Base-by-base conservation (phyloP, 2,888 invertebrate species). In the Caenorhabditis sp. region DNA sequence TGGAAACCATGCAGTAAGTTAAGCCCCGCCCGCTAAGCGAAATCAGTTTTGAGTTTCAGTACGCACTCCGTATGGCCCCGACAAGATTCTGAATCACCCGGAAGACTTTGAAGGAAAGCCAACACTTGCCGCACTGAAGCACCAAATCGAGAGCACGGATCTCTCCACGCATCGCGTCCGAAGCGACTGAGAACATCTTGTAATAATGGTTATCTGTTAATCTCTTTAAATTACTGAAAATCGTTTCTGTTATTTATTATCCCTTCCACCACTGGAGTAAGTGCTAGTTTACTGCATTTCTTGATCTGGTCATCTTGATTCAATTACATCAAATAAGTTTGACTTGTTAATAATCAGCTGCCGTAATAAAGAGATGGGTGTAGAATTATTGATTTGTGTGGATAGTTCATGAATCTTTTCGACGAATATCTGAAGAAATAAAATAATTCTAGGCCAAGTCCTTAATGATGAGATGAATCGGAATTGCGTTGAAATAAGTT, bases 1-100 rank as follows among this genome's bases (percentile, higher is more conserved):
- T 83, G 83, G 83, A 83, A 83, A 22, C 16, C 73, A 19, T 74
- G 72, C 49, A 56, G 79, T 83, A 24, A 74, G 82, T 73, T n/a
- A n/a, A n/a, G n/a, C n/a, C n/a, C n/a, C n/a, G n/a, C n/a, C n/a
- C n/a, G n/a, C n/a, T n/a, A n/a, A n/a, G n/a, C n/a, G n/a, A n/a
- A n/a, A n/a, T n/a, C 56, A 56, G n/a, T 12, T 56, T 31, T n/a
- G 16, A 26, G 8, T 79, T 82, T 41, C 74, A 83, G 83, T 70
- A 3, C 58, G 69, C 0, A 74, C 64, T 12, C 28, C 56, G 22
- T 83, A 83, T 49, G 83, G 83, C 4, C 68, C 75, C 1, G 58
- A 63, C 12, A 79, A 79, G 35, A 83, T 83, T 16, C 44, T 83
- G 28, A 75, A 83, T 31, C 41, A 68, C 8, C 56, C 59, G 12